Conservation (phyloP, 2,888 invertebrate genomes). For the Temnothorax unifasciatus region DNA sequence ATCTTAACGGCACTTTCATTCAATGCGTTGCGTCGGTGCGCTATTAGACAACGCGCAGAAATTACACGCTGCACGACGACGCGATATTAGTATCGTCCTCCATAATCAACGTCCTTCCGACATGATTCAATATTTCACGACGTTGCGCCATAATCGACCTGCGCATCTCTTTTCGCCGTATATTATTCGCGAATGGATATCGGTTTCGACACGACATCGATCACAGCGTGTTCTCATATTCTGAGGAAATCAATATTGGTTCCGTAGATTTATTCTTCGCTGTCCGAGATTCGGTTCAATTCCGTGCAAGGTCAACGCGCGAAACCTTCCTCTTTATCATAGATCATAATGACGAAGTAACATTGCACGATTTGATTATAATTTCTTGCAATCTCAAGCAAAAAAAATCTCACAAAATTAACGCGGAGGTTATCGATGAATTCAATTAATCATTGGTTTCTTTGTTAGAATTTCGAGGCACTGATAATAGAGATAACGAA, state of each 20-base stretch:
- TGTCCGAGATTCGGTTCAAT: not conserved
- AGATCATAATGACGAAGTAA: not conserved
- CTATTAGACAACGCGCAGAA: constrained; percentile 72
- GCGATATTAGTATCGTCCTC: constrained; percentile 72
- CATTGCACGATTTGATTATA: not conserved
- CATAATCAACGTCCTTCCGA: constrained; percentile 72
- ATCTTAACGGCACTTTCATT: constrained; percentile 79
- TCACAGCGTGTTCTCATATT: not conserved
- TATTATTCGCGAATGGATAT: constrained; percentile 33
- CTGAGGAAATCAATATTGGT: constrained; percentile 6
- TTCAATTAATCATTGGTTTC: not conserved
- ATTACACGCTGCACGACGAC: constrained; percentile 71
- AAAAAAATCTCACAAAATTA: not conserved
- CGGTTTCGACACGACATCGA: not conserved
- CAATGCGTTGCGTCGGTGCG: constrained; percentile 72
- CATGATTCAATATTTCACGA: constrained; percentile 60
- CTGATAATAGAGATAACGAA: not conserved
- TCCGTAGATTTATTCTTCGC: not conserved
- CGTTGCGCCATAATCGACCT: constrained; percentile 38
- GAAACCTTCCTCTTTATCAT: not conserved
- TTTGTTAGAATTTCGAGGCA: not conserved
- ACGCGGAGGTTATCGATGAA: not conserved
- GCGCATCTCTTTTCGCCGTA: not conserved
- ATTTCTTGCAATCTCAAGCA: not conserved
- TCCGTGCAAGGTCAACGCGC: not conserved